Percentiles rank a stretch among this genome's conserved stretches.
phyloP scores from a whole-genome alignment of 2,113 vertebrate species.

The Ammodytes marinus region DNA sequence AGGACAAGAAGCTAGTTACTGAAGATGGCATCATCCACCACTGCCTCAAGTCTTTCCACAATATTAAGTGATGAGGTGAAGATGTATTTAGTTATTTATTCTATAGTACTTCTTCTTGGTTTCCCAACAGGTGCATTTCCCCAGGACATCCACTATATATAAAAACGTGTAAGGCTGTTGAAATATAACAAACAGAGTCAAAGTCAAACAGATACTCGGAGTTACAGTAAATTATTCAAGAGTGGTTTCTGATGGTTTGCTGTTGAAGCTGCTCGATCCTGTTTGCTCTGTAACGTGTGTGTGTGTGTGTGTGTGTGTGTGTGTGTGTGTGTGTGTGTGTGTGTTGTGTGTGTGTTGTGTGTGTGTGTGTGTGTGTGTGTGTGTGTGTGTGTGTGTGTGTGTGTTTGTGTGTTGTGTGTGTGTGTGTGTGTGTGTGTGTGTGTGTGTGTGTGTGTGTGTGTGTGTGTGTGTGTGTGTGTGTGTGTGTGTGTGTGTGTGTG shows the following conservation, averaged over 20 bases:
- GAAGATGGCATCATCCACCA: too few relatives aligned
- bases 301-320: not conserved
- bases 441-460: conserved; percentile 15
- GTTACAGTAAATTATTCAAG: conserved; percentile 67
- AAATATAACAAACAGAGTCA: not conserved
- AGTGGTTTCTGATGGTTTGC: conserved; percentile 66
- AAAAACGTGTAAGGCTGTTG: too few relatives aligned
- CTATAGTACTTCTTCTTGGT: too few relatives aligned
- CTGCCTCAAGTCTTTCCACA: too few relatives aligned
- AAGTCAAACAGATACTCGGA: conserved; percentile 46
- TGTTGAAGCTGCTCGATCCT: conserved; percentile 6
- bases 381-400: conserved; percentile 35
- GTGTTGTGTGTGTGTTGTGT: conserved; percentile 44
- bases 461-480: conserved; percentile 34
- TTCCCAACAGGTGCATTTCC: too few relatives aligned
- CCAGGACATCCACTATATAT: too few relatives aligned
- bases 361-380: conserved; percentile 42
- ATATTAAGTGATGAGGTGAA: too few relatives aligned
- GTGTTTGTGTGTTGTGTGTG: conserved; percentile 43
- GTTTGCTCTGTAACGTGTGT: not conserved
- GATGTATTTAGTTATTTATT: too few relatives aligned
- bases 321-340: conserved; percentile 22
- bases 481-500: conserved; percentile 42
- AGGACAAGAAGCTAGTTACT: too few relatives aligned
- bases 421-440: conserved; percentile 20